Evolutionary conservation across 2,113 vertebrate species (phyloP).

Genomic region (Taurulus bubalis): DNA sequence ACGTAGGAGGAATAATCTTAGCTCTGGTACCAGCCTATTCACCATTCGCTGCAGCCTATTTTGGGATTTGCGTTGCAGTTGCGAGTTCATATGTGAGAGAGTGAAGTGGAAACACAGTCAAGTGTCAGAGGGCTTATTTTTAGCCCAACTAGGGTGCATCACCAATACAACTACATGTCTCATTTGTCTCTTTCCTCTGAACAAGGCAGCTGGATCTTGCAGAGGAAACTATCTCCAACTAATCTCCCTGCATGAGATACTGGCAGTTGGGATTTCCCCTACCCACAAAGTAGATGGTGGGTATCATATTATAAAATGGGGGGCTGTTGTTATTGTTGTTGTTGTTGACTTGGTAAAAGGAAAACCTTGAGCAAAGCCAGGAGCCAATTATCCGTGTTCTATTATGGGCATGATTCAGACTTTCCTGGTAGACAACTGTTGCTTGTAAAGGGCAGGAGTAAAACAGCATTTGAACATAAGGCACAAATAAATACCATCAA

Average conservation of each 20-base stretch:
- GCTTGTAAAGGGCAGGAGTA: constrained; percentile 47
- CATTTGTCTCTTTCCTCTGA: constrained; percentile 66
- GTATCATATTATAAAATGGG: constrained; percentile 33
- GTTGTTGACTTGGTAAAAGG: constrained; percentile 59
- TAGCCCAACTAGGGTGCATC: constrained; percentile 78
- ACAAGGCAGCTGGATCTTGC: constrained; percentile 46
- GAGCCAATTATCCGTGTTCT: constrained; percentile 65
- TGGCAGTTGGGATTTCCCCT: constrained; percentile 60
- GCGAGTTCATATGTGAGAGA: constrained; percentile 74
- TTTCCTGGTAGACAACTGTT: constrained; percentile 66
- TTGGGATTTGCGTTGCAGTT: constrained; percentile 74
- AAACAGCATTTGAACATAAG: constrained; percentile 26
- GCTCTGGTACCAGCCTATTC: constrained; percentile 66
- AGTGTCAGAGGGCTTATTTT: constrained; percentile 83
- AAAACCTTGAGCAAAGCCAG: constrained; percentile 68
- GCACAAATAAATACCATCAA: constrained; percentile 18
- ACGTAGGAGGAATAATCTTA: constrained; percentile 71
- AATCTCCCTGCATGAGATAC: constrained; percentile 65
- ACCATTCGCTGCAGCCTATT: constrained; percentile 78
- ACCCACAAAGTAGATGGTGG: constrained; percentile 48
- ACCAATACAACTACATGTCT: constrained; percentile 75
- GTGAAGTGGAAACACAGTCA: constrained; percentile 86
- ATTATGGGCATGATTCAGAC: constrained; percentile 67
- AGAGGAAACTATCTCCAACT: constrained; percentile 67
- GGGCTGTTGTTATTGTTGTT: constrained; percentile 44